These are phyloP conservation scores for Heteractis magnifica DNA, from an alignment of 92 coral and sea anemone genomes.

Conservation along the genomic window DNA sequence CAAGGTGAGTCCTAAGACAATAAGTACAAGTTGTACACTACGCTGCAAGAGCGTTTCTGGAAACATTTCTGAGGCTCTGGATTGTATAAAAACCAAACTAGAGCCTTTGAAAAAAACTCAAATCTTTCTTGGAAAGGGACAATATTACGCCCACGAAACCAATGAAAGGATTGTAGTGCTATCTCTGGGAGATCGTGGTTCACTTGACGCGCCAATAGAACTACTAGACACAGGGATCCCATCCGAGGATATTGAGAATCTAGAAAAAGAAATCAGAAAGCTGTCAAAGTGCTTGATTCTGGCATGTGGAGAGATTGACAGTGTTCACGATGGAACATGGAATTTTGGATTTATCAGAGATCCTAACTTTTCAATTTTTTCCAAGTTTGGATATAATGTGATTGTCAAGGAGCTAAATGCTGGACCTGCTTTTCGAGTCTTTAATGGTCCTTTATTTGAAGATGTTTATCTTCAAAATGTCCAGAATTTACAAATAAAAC, in stretches of 20 bases:
- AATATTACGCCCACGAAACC: slow-evolving; percentile 59
- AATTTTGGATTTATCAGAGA: slow-evolving; percentile 50
- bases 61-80: slow-evolving; percentile 33
- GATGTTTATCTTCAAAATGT: slow-evolving; percentile 49
- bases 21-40: background rate
- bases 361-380: slow-evolving; percentile 64
- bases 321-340: slow-evolving; percentile 65
- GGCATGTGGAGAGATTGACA: slow-evolving; percentile 64
- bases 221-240: slow-evolving; percentile 56
- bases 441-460: slow-evolving; percentile 44
- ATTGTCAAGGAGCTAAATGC: slow-evolving; percentile 19
- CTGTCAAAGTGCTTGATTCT: slow-evolving; percentile 37
- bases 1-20: slow-evolving; percentile 24
- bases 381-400: slow-evolving; percentile 49
- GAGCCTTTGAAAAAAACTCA: slow-evolving; percentile 10
- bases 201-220: slow-evolving; percentile 36
- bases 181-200: slow-evolving; percentile 35
- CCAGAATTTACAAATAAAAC: slow-evolving; percentile 52
- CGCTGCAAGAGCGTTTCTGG: background rate
- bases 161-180: slow-evolving; percentile 60
- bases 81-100: slow-evolving; percentile 20
- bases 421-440: slow-evolving; percentile 42
- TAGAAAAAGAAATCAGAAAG: slow-evolving; percentile 38
- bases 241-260: slow-evolving; percentile 39
- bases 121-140: slow-evolving; percentile 74